These are phyloP conservation scores for Amphipyra berbera DNA, from an alignment of 2,888 invertebrate genomes.

Conservation along the genomic window DNA sequence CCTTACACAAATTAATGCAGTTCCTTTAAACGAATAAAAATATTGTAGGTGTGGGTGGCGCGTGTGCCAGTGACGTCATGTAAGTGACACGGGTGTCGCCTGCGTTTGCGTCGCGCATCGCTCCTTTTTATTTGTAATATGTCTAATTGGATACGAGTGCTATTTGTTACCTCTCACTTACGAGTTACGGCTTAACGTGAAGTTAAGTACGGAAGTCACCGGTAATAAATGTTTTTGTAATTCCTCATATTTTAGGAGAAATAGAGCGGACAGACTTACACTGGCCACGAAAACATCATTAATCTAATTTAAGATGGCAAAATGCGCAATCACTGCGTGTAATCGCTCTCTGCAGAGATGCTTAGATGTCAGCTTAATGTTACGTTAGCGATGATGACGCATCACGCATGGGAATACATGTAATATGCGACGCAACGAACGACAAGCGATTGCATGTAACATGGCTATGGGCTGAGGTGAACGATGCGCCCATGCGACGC, in stretches of 20 bases:
- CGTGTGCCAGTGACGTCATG: neutral
- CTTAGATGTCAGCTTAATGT: neutral
- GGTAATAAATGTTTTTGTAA: slow-evolving; percentile 4
- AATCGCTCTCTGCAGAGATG: neutral
- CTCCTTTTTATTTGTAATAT: slow-evolving; percentile 5
- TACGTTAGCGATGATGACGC: neutral
- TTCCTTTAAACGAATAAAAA: slow-evolving; percentile 12
- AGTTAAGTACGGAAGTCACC: slow-evolving; percentile 28
- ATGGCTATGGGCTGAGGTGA: too few species aligned
- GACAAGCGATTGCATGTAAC: too few species aligned
- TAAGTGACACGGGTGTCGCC: neutral
- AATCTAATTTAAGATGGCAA: neutral
- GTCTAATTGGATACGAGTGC: slow-evolving; percentile 26
- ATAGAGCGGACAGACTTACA: slow-evolving; percentile 7
- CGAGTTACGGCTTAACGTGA: slow-evolving; percentile 9
- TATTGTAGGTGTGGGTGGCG: neutral
- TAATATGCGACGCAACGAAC: neutral
- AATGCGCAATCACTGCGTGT: slow-evolving; percentile 1
- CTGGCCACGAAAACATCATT: neutral
- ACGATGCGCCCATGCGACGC: too few species aligned
- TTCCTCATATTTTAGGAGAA: slow-evolving; percentile 14
- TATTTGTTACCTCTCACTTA: slow-evolving; percentile 29
- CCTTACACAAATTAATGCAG: slow-evolving; percentile 4
- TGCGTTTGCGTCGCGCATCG: neutral
- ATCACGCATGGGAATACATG: neutral